Evolutionary conservation across 2,797 vertebrate genomes (phyloP), one percentile per base, ranked within the genome.

Genomic region (Morelia viridis): DNA sequence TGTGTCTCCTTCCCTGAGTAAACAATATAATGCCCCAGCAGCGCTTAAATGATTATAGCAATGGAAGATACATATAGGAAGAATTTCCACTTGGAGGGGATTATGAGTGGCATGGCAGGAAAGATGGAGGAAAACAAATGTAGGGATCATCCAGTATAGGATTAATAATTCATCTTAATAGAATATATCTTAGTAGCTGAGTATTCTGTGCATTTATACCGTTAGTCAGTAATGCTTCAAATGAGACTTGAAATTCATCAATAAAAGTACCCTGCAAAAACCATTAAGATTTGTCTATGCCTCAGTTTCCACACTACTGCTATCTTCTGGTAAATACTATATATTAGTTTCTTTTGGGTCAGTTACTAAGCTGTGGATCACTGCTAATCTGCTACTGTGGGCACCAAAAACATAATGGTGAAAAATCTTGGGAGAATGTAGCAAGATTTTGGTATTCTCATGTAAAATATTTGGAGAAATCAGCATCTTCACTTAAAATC

Each of bases 311-410:
- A 26, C 92, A 57, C 87, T 93, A 91, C 95, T 96, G 96, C 96
- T 80, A 46, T 80, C 96, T 93, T 96, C 95, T 96, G 91, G 92
- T 0, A 94, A 90, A 93, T 58, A 4, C 60, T 31, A 2, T 83
- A n/a, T 60, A n/a, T n/a, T 26, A 41, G 35, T 80, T 80, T 46
- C 8, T 80, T 24, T 80, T 80, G 41, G 71, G 41, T 24, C 35
- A 46, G 35, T 41, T 80, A 19, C 19, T 41, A 46, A 24, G 22
- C 8, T 46, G 17, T 76, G 35, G 22, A 22, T 76, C 17, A 22
- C 71, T 76, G 35, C 35, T 76, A 35, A 41, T 41, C 35, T 9
- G 71, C 31, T 76, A 22, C 35, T 76, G 15, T 41, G 17, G 8
- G 3, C 17, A 10, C 7, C 17, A 41, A 76, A 71, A 76, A 76